phyloP scores from a whole-genome alignment of 2,888 invertebrate genomes.

The Scaptodrosophila latifasciaeformis region DNA sequence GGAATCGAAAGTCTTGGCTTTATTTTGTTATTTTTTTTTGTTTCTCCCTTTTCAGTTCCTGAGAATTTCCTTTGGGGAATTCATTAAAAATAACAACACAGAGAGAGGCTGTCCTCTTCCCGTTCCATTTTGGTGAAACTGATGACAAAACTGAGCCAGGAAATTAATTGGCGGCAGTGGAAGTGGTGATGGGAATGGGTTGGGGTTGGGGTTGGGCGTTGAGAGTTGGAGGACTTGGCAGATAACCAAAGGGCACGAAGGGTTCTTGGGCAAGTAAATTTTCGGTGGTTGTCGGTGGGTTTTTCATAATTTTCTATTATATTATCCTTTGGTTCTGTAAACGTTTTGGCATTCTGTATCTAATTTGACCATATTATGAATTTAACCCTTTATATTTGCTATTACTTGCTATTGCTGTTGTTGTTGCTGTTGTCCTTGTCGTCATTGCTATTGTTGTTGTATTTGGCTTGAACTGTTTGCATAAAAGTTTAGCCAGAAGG shows the following conservation, averaged over 20 bases:
- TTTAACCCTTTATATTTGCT: slow-evolving; percentile 68
- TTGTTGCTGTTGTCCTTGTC: too few species aligned
- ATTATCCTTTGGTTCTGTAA: slow-evolving; percentile 60
- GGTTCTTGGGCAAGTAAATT: too few species aligned
- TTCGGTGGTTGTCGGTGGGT: too few species aligned
- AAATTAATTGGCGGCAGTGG: slow-evolving; percentile 8
- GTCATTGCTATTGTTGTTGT: too few species aligned
- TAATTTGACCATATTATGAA: slow-evolving; percentile 68
- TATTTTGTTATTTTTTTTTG: slow-evolving; percentile 51
- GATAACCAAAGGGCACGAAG: too few species aligned
- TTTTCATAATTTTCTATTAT: slow-evolving; percentile 59
- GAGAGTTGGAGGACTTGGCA: too few species aligned
- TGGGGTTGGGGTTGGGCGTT: too few species aligned
- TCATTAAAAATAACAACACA: slow-evolving; percentile 48
- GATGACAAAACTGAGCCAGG: background rate
- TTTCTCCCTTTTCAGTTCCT: slow-evolving; percentile 60
- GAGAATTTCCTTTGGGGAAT: slow-evolving; percentile 65
- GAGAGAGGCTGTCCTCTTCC: too few species aligned
- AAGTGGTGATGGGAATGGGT: slow-evolving; percentile 18
- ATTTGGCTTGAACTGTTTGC: slow-evolving; percentile 69
- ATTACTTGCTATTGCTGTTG: too few species aligned
- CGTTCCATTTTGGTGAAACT: too few species aligned
- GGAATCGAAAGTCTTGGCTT: too few species aligned
- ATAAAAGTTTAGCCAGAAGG: slow-evolving; percentile 65
- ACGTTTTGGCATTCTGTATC: slow-evolving; percentile 46